phyloP scores from a whole-genome alignment of 2,113 vertebrate species.

The Epinephelus fuscoguttatus region DNA sequence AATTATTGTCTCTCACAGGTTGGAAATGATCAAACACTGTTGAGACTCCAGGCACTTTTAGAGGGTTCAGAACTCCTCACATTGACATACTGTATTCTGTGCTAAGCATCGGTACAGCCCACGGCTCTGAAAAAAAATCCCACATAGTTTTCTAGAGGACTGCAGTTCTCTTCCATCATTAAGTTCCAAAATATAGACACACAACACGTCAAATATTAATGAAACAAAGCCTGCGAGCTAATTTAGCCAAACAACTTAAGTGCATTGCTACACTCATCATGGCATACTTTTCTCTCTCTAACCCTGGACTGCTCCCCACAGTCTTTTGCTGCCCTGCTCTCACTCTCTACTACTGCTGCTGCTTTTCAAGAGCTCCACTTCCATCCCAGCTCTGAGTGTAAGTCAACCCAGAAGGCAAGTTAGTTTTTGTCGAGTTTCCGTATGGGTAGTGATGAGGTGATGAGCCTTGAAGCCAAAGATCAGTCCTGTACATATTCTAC shows the following conservation, averaged over 20 bases:
- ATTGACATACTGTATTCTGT: background rate
- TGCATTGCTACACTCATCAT: background rate
- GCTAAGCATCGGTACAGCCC: background rate
- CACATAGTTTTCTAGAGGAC: background rate
- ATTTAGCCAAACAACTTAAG: constrained; percentile 1
- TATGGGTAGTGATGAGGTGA: background rate
- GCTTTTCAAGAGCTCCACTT: background rate
- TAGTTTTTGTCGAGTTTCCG: background rate
- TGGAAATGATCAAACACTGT: background rate
- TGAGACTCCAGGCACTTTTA: constrained; percentile 3
- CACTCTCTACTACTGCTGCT: background rate
- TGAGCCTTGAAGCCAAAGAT: background rate
- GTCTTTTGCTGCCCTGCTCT: background rate
- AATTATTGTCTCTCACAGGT: background rate
- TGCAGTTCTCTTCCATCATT: background rate
- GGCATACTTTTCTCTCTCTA: background rate
- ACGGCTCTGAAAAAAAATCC: constrained; percentile 14
- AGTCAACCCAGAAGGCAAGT: background rate
- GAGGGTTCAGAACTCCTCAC: constrained; percentile 3
- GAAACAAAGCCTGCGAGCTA: background rate
- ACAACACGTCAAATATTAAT: constrained; percentile 5
- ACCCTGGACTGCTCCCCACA: background rate
- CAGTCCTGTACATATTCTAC: background rate
- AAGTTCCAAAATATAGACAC: constrained; percentile 19
- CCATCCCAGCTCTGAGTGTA: background rate